phyloP scores from a whole-genome alignment of 2,888 invertebrate genomes.

The Drosophila crucigera region DNA sequence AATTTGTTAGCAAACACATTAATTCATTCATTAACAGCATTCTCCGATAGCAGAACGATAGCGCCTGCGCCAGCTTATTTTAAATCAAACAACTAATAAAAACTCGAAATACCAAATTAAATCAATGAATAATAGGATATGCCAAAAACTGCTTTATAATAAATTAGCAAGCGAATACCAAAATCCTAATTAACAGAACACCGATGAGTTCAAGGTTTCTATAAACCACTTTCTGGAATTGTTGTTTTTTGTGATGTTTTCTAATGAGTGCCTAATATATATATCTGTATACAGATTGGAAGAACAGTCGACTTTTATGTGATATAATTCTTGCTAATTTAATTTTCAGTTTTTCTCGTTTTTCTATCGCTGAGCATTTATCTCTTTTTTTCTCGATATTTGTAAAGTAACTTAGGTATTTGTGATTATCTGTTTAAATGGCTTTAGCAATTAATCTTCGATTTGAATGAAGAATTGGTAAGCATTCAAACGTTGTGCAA shows the following conservation, averaged over 20 bases:
- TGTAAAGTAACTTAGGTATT: conserved; percentile 38
- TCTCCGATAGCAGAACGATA: conserved; percentile 11
- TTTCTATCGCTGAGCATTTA: conserved; percentile 47
- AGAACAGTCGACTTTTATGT: conserved; percentile 15
- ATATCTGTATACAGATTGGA: conserved; percentile 15
- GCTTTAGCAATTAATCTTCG: conserved; percentile 62
- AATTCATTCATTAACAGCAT: conserved; percentile 48
- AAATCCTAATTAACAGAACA: conserved; percentile 62
- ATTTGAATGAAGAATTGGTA: conserved; percentile 35
- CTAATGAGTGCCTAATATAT: conserved; percentile 33
- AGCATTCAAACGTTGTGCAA: conserved; percentile 29
- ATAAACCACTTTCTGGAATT: conserved; percentile 16
- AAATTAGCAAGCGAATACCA: conserved; percentile 63
- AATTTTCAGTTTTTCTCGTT: conserved; percentile 57
- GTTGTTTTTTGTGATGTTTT: conserved; percentile 15
- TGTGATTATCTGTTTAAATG: conserved; percentile 34
- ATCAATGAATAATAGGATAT: conserved; percentile 8
- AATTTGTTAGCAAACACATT: conserved; percentile 20
- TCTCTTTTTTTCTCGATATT: conserved; percentile 51
- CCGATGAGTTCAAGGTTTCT: conserved; percentile 69
- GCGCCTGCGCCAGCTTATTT: background rate
- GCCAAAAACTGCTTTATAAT: conserved; percentile 62
- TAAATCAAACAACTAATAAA: conserved; percentile 28
- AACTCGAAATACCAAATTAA: conserved; percentile 43
- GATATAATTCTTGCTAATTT: conserved; percentile 64